Evolutionary conservation across 2,888 invertebrate species (phyloP), one percentile per base, ranked within the genome.

Genomic region (Didymodactylos carnosus): DNA sequence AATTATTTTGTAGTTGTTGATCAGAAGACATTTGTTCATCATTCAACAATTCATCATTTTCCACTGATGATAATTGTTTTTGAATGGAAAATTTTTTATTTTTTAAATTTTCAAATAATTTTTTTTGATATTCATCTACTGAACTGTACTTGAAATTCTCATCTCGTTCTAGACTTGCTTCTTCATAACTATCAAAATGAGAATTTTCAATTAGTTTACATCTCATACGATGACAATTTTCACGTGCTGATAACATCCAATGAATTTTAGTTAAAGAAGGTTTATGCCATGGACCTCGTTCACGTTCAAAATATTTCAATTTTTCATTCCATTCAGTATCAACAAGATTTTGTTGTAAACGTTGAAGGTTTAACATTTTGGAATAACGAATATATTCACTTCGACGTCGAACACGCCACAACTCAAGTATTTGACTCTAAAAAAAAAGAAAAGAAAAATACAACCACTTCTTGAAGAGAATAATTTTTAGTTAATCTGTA

Each of bases 191-290:
- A 76, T 87, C 86, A 77, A 87, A 87, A 79, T 85, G 85, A 69
- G 86, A 80, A 78, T 87, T 87, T 1, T 86, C 87, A 35, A 84
- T 80, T 74, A 88, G 80, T 78, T 87, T 88, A 14, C 88, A 84
- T 27, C 87, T 83, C 88, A 88, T 88, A 46, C 88, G 82, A 0
- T 86, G 86, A 69, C 86, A 84, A 79, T 88, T 88, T 80, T 88
- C 88, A 77, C 87, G 86, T 53, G 85, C 85, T 0, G 88, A 87
- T 43, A 88, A 80, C 76, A 86, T 87, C 88, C 88, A 88, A 78
- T 85, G 85, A 2, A 77, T 35, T 46, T 51, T 46, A 16, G 5
- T 4, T 13, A 4, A n/a, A 0, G 78, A 78, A 19, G 79, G 78
- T 46, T 77, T 78, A n/a, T n/a, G n/a, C 62, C 62, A 62, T 5